Base-by-base conservation (phyloP, 2,797 vertebrate species). In the Prionace glauca region DNA sequence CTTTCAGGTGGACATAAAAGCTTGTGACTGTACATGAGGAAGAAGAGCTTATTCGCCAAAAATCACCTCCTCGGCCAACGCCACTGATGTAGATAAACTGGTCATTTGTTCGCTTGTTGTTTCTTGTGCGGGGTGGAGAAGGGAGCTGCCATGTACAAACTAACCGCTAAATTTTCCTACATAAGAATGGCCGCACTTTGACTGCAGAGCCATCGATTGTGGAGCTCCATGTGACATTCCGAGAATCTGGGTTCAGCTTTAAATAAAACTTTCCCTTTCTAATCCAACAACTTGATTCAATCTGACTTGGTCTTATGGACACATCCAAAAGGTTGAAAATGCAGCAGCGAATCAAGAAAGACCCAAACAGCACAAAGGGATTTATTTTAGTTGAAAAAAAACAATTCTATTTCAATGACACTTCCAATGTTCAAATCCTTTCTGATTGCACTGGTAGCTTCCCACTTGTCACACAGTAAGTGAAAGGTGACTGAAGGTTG, bases 301-400 rank as follows among this genome's bases (percentile, higher is more conserved):
- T 92, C 62, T 92, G 41, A 36, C 22, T n/a, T 69, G 18, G 60
- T 69, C 20, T n/a, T 41, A 92, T 92, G 69, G 69, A 92, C 36
- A 22, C 26, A 92, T 41, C 90, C n/a, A 69, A 20, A 22, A 69
- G 2, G 90, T 69, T 92, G 62, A 92, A 92, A 92, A n/a, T 62
- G 36, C 90, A 92, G 24, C 36, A 26, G 62, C 36, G 9, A 36
- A 92, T 69, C 4, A 20, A 84, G 81, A 45, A 41, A 3, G n/a
- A 92, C 69, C 65, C 65, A 24, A 12, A 65, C 90, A 92, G 65
- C 90, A 92, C 90, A 92, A 92, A 92, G 90, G 90, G 62, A 69
- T 69, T 92, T 69, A 22, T 92, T 92, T 92, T 69, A 92, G n/a
- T 92, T 92, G 90, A 92, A 92, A 36, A 92, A 41, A 24, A 50